Conservation (phyloP, 2,797 vertebrate species). For the Hyperoplus immaculatus region DNA sequence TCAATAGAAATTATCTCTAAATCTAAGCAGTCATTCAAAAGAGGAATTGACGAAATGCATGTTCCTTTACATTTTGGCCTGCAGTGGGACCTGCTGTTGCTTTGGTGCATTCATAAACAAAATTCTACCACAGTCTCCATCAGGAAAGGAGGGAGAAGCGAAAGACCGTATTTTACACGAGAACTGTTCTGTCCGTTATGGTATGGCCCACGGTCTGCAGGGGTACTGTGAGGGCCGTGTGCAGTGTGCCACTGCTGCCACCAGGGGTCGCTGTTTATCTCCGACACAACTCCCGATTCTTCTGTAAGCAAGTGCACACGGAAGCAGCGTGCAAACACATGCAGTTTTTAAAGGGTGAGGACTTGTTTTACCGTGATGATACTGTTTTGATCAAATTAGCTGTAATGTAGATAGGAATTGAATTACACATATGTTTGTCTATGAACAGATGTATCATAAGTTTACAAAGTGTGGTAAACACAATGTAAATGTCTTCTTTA, state of each 20-base stretch:
- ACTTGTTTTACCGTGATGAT: not conserved
- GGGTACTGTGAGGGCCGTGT: not conserved
- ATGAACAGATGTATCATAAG: no score
- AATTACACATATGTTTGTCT: no score
- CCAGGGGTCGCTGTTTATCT: conserved; percentile 9
- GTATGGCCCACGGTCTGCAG: no score
- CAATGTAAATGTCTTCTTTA: no score
- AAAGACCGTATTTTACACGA: not conserved
- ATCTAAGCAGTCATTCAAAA: not conserved
- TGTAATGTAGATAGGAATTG: no score
- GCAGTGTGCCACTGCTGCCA: conserved; percentile 14
- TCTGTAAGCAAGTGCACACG: no score
- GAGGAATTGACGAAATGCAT: not conserved
- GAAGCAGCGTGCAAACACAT: no score
- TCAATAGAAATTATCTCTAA: no score
- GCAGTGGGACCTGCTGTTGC: not conserved
- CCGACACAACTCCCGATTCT: not conserved
- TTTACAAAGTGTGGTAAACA: no score
- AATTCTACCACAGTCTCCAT: not conserved
- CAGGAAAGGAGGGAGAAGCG: not conserved
- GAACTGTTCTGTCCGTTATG: no score
- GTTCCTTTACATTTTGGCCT: no score
- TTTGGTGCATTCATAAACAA: not conserved
- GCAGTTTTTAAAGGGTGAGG: no score
- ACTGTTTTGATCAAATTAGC: not conserved